Base-by-base conservation (phyloP, 2,888 invertebrate species). In the Mongoloraphidia duomilia region DNA sequence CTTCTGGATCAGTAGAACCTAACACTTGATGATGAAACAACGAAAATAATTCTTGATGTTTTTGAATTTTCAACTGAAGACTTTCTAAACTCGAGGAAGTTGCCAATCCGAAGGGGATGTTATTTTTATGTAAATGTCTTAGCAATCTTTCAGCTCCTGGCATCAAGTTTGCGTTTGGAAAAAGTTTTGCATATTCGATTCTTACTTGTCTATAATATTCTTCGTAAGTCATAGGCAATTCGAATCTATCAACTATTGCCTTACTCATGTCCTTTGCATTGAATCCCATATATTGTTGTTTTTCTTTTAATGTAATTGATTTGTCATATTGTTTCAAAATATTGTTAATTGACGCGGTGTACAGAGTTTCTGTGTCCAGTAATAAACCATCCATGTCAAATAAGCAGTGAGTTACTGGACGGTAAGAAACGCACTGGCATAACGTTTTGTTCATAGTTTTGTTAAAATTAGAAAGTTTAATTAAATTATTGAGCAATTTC, bases 61-160 rank as follows among this genome's bases (percentile, higher is more conserved):
- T 67, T 2, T 72, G 70, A 2, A 79, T 75, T 70, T 89, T 89
- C 0, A 86, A 68, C 8, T 79, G 71, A 47, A 81, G 89, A 56
- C 83, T 83, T 17, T 80, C 73, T 38, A 73, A 71, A 44, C 82
- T 78, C 2, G 91, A 89, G 10, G 92, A 91, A 0, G 93, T 93
- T 8, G 93, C 94, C 47, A 94, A 71, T 0, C 88, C 88, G 44
- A 92, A 83, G 0, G 92, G 92, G 11, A 94, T 75, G 44, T 80
- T 77, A 17, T 81, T 73, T 44, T 73, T 69, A 58, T 84, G 74
- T 10, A 94, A 69, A 64, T 94, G 91, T 36, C 74, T 69, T 12
- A 94, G 76, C 47, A 94, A 67, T 54, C 74, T 75, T 62, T 84
- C 83, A 10, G 86, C 91, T 52, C 92, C 90, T 26, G 26, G 26